A percentile compares a stretch with the other conserved stretches of the same genome.
Conservation (phyloP, 2,797 vertebrate genomes). For the Pseudomugil gertrudae region DNA sequence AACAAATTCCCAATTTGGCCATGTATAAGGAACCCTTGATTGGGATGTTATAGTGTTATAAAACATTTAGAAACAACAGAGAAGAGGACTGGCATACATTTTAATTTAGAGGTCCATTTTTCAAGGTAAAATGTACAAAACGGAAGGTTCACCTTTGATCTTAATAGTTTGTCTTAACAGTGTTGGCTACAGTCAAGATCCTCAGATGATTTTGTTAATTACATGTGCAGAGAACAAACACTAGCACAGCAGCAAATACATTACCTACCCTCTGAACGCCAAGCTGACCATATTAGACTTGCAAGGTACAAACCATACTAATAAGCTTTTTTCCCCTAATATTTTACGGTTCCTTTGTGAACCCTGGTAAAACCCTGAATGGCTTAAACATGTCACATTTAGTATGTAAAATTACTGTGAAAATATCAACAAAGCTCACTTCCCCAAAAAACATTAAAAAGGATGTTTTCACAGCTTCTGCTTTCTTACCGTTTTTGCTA, state of each 20-base stretch:
- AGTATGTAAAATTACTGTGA: not conserved
- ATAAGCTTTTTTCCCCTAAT: not conserved
- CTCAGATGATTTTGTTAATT: too few species aligned
- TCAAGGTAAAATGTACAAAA: not conserved
- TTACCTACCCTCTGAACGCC: not conserved
- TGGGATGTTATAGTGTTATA: not conserved
- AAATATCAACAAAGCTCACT: not conserved
- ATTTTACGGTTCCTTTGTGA: constrained; percentile 1
- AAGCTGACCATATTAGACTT: not conserved
- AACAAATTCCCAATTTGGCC: too few species aligned
- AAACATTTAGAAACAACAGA: not conserved
- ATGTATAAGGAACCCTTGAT: not conserved
- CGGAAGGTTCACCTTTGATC: not conserved
- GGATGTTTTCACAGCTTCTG: not conserved
- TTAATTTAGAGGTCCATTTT: too few species aligned
- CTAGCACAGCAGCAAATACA: too few species aligned
- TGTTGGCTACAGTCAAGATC: too few species aligned
- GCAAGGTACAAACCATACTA: not conserved
- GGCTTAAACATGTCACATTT: not conserved
- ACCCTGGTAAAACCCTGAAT: too few species aligned
- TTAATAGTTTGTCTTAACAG: not conserved
- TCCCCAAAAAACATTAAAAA: not conserved
- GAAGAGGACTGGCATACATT: not conserved
- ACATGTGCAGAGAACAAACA: not conserved
- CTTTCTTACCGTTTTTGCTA: constrained; percentile 93